phyloP scores from a whole-genome alignment of 1,140 invertebrate species.

The Drosophila sechellia region DNA sequence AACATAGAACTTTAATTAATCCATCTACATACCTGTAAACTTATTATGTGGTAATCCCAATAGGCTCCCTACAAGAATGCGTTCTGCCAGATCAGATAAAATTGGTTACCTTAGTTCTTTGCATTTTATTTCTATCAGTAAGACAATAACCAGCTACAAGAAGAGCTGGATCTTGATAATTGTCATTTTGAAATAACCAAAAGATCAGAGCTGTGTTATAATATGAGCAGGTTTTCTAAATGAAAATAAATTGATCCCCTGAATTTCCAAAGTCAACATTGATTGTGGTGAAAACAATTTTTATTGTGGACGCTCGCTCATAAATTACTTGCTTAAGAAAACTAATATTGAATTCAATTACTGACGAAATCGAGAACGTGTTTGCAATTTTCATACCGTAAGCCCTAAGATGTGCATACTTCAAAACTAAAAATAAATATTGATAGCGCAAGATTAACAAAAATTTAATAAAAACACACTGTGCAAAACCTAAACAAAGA shows the following conservation, averaged over 20 bases:
- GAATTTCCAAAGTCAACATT: constrained; percentile 8
- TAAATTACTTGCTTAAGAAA: constrained; percentile 42
- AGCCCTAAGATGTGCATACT: constrained; percentile 78
- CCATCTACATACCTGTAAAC: constrained; percentile 13
- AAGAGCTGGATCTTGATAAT: constrained; percentile 52
- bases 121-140: constrained; percentile 49
- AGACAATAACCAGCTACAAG: constrained; percentile 65
- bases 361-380: constrained; percentile 28
- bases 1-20: constrained; percentile 26
- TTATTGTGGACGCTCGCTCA: constrained; percentile 47
- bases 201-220: constrained; percentile 75
- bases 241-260: constrained; percentile 49
- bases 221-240: constrained; percentile 64
- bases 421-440: constrained; percentile 45
- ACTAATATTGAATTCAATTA: constrained; percentile 28
- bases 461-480: constrained; percentile 35
- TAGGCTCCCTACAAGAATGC: constrained; percentile 63
- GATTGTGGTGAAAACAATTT: constrained; percentile 47
- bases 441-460: constrained; percentile 48
- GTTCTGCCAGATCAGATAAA: constrained; percentile 39
- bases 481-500: constrained; percentile 21
- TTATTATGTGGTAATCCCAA: constrained; percentile 38
- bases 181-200: constrained; percentile 67
- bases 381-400: constrained; percentile 78
- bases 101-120: constrained; percentile 7